Evolutionary conservation across 2,888 invertebrate genomes (phyloP), one percentile per base, ranked within the genome.

Genomic region (Epistrophella euchroma): DNA sequence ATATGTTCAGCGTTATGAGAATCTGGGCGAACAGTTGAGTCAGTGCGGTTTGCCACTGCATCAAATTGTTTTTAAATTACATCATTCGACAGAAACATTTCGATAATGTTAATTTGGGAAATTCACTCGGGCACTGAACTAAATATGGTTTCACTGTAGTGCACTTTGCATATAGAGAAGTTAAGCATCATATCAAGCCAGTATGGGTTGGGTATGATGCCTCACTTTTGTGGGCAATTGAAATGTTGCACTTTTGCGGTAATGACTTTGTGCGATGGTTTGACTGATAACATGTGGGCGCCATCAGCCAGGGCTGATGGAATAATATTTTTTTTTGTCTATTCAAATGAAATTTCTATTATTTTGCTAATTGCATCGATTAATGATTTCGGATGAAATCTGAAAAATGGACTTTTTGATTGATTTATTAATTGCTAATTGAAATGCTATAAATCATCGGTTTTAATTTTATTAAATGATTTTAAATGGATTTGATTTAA

Each of bases 41-140:
- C 56, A 52, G 82, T 17, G n/a, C n/a, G 82, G 78, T 37, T 55
- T 37, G 62, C 68, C 78, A 70, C 56, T 78, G 74, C 70, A 64
- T 40, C 56, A 64, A 70, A 78, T 70, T 83, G 50, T 32, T 47
- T 58, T 62, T 55, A 74, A 73, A 83, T 74, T 64, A 56, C 35
- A 73, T 55, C n/a, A n/a, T 68, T 68, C 68, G 10, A 74, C 64
- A 84, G 71, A 79, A 47, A 37, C 70, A 70, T 28, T n/a, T 22
- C 45, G 79, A 66, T 79, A 79, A 66, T 40, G 72, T 56, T 25
- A 56, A 71, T 43, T 71, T 28, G 25, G 13, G 37, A 9, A 73
- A 66, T 66, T 66, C 58, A 72, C 55, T 56, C 22, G 2, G 15
- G 13, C 47, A 22, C 55, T 56, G n/a, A n/a, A n/a, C 35, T 40